These are phyloP conservation scores for Platysteira castanea DNA, from an alignment of 2,113 vertebrate species.

Conservation along the genomic window DNA sequence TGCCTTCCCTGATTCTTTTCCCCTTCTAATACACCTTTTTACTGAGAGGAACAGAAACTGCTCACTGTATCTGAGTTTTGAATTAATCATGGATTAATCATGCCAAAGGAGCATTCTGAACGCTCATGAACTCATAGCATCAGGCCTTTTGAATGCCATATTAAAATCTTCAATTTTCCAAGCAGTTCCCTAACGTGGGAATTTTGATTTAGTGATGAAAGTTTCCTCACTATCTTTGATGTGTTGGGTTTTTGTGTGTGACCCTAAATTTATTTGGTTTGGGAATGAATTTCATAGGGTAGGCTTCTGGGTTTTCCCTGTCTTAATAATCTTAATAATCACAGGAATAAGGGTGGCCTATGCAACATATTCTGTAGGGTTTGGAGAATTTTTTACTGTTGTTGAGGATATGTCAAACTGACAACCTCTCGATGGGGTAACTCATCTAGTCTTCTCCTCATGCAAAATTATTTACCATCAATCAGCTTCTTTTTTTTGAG, in stretches of 20 bases:
- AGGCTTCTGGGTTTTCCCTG: neutral
- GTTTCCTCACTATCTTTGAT: neutral
- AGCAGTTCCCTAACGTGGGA: neutral
- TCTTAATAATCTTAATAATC: neutral
- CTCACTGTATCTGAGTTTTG: neutral
- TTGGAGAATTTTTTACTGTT: neutral
- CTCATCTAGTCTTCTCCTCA: neutral
- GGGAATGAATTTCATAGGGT: neutral
- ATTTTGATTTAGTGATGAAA: neutral
- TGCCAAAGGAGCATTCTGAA: neutral
- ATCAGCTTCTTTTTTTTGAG: neutral
- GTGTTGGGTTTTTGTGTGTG: rapidly evolving
- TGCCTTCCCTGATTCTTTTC: neutral
- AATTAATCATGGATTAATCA: neutral
- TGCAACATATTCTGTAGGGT: neutral
- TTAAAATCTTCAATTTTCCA: neutral
- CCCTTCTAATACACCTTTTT: neutral
- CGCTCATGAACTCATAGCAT: neutral
- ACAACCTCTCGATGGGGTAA: neutral
- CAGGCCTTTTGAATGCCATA: neutral
- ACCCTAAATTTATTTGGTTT: neutral
- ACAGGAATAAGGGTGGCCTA: neutral
- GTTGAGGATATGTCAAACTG: neutral
- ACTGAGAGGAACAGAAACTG: neutral
- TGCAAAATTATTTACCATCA: neutral